Evolutionary conservation across 2,888 invertebrate species (phyloP), one percentile per base, ranked within the genome.

Genomic region (Xestia c-nigrum): DNA sequence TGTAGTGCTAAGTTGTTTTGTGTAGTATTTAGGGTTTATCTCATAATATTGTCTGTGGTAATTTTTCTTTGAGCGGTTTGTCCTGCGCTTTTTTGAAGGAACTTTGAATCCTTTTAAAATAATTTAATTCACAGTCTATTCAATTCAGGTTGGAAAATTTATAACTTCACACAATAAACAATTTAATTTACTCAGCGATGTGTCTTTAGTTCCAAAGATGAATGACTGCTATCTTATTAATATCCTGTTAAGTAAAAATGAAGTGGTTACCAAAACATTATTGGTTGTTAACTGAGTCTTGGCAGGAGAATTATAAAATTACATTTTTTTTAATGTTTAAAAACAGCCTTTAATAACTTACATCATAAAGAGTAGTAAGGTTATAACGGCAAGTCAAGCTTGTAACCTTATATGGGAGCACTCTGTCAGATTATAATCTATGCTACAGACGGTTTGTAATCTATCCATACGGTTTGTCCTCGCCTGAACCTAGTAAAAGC

Each of bases 301-400:
- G 31, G 66, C 6, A 46, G 16, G 46, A 38, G 19, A 55, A 55
- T 75, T 65, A 0, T 6, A 50, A 38, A 43, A 47, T 21, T 4
- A 16, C 38, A 47, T 76, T 5, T 31, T 77, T 65, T 76, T 10
- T 76, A 47, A 38, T 71, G 46, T 46, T 63, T 21, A 5, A 31
- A 63, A 46, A 43, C 40, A 31, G 31, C 31, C 31, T 3, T 31
- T 31, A 31, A 31, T 31, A 31, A 31, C 43, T 43, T 1, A 43
- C 43, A 6, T 50, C 19, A 50, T 50, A 21, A 50, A 50, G 50
- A 50, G 50, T 50, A 21, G 7, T 50, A 7, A n/a, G 50, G 21
- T 9, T 7, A 50, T 16, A 50, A 21, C 21, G 9, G 19, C 3
- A 2, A 19, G 19, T 19, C 50, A 50, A 47, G 50, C 19, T 50